A percentile compares a stretch with the other conserved stretches of the same genome.
phyloP scores from a whole-genome alignment of 1,140 invertebrate species.

The Saccostrea glomerata region DNA sequence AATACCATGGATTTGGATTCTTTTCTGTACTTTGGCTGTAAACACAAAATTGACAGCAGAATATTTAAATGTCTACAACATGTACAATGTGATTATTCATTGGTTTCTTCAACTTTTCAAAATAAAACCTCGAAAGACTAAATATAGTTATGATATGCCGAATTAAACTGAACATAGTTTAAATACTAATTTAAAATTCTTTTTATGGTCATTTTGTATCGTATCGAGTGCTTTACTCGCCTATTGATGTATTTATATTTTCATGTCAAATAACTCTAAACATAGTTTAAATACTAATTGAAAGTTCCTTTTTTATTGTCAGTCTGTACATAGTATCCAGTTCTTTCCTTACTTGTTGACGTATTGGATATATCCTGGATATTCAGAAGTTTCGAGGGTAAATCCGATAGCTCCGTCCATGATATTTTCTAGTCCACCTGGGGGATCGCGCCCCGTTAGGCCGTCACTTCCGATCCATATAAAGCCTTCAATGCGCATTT shows the following conservation, averaged over 20 bases:
- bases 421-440: constrained; percentile 78
- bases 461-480: constrained; percentile 89
- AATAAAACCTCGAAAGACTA: too few species aligned
- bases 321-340: too few species aligned
- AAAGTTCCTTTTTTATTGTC: too few species aligned
- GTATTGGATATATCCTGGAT: constrained; percentile 44
- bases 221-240: neutral
- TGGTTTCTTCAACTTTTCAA: too few species aligned
- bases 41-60: neutral
- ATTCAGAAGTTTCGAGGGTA: neutral
- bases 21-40: neutral
- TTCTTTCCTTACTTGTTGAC: constrained; percentile 18
- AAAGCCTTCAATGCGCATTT: constrained; percentile 77
- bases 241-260: constrained; percentile 40
- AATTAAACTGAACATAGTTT: too few species aligned
- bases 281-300: too few species aligned
- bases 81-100: too few species aligned
- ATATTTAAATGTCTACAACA: too few species aligned
- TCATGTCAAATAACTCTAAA: too few species aligned
- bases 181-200: too few species aligned
- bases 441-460: constrained; percentile 86
- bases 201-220: too few species aligned
- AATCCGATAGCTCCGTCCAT: constrained; percentile 43
- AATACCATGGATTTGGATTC: neutral
- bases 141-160: too few species aligned